Base-by-base conservation (phyloP, 2,888 invertebrate species). In the Heliconius erato region DNA sequence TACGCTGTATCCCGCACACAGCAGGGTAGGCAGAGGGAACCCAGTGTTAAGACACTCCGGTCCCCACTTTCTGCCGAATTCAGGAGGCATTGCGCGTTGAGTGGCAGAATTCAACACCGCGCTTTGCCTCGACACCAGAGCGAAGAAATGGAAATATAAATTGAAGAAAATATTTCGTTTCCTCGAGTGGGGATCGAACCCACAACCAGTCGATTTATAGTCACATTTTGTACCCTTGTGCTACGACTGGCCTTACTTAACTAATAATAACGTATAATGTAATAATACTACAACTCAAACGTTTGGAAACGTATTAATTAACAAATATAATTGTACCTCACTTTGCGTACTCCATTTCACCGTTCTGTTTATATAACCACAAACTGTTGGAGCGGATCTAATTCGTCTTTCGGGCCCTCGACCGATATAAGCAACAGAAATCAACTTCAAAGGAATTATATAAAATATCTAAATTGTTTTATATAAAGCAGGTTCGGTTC, bases 401-500 rank as follows among this genome's bases (percentile, higher is more conserved):
- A 83, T 83, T 83, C 79, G 78, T 74, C 80, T 83, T 83, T 59
- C 65, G 68, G 67, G 77, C 59, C 77, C 65, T 77, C 63, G 71
- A 74, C 65, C 80, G 74, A 78, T 78, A 79, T 63, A 35, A 83
- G 69, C 80, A 83, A 63, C 78, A 80, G 83, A 78, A 80, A 80
- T 78, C 83, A 80, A 80, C 83, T 78, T 83, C 80, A 83, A 80
- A 83, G 83, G 59, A 72, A 78, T 35, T 9, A 4, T 65, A 49
- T n/a, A 23, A 16, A 72, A 54, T 49, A 54, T 68, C 67, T 81
- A 77, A 65, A 81, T 65, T 14, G 16, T 11, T 35, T 63, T 54
- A 65, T 26, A 59, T 23, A 40, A 78, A 16, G 40, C 26, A 44
- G n/a, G n/a, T n/a, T n/a, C n/a, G n/a, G n/a, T n/a, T n/a, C n/a